Base-by-base conservation (phyloP, 1,140 invertebrate genomes). In the Antheraea pernyi region DNA sequence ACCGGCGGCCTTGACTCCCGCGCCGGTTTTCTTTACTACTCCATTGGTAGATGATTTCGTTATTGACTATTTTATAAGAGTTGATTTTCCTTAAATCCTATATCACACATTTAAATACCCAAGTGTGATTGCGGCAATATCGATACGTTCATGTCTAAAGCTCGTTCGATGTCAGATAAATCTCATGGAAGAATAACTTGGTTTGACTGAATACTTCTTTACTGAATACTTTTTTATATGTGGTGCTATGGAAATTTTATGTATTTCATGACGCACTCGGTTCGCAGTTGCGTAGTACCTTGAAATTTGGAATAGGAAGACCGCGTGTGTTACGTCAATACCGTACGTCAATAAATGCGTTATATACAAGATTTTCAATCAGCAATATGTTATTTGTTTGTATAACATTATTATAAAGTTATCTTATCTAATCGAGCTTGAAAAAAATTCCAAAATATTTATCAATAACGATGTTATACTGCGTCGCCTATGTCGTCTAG, bases 1-100 rank as follows among this genome's bases (percentile, higher is more conserved):
- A 85, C 82, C 74, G 77, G 69, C 83, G 88, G 88, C 89, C 89
- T 91, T 91, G 89, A 91, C 88, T 91, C 89, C 89, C 85, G 89
- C 89, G 89, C 88, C 81, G 83, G 74, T 78, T 74, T 73, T 74
- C 74, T 74, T 65, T 70, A 74, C 76, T 76, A 81, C 79, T 84
- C 80, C 85, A 77, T 73, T 78, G 73, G 67, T 76, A 71, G 79
- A 77, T 76, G 61, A 75, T 73, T 71, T 69, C 67, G 70, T 66
- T 72, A 76, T 71, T 68, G 69, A 65, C 37, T 39, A 48, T 65
- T 53, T 7, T 65, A 4, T 10, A 19, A 18, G 36, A 48, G 18
- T 53, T 42, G 7, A 9, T 42, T 42, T 53, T 53, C 6, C 9
- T 16, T 53, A 53, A 53, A 53, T 53, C 5, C 7, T 16, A 53